Evolutionary conservation across 2,888 invertebrate species (phyloP), one percentile per base, ranked within the genome.

Genomic region (Argynnis bischoffii): DNA sequence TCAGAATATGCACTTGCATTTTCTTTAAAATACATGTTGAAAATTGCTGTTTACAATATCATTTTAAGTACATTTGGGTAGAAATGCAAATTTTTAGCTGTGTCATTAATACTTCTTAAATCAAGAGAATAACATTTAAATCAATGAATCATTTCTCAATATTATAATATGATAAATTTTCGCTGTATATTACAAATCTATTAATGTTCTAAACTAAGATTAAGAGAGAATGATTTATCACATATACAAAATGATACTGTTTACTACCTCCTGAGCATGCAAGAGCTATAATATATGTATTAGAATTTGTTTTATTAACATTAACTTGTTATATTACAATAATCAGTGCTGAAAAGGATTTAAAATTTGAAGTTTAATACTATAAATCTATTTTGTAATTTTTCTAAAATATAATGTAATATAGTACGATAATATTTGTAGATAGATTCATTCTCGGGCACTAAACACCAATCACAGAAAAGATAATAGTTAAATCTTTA

Each of bases 1-100:
- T 80, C 81, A 82, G 72, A 76, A 76, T 77, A 76, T 70, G 66
- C 69, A 71, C 70, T 73, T 73, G 66, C 69, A 71, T 69, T 73
- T 73, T 69, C 53, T 70, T 72, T 74, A 73, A 69, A 74, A 79
- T 81, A 73, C 69, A 70, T 56, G 72, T 69, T 67, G 48, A 67
- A 66, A 72, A 60, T 56, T 35, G 60, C 54, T 66, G 63, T 80
- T 75, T 75, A 77, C 83, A 84, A 85, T 83, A 86, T 83, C 81
- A 84, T 82, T 81, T 82, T 89, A 89, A 89, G 89, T 89, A 89
- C 89, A 86, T 80, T 77, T 8, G 76, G 72, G 75, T 78, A 73
- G 63, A 50, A 76, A 73, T 74, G 72, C 74, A 75, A 66, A 69
- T 66, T 66, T 69, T 69, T 69, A 59, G 63, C 56, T 55, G 56